phyloP scores from a whole-genome alignment of 2,797 vertebrate species.

The Vultur gryphus region DNA sequence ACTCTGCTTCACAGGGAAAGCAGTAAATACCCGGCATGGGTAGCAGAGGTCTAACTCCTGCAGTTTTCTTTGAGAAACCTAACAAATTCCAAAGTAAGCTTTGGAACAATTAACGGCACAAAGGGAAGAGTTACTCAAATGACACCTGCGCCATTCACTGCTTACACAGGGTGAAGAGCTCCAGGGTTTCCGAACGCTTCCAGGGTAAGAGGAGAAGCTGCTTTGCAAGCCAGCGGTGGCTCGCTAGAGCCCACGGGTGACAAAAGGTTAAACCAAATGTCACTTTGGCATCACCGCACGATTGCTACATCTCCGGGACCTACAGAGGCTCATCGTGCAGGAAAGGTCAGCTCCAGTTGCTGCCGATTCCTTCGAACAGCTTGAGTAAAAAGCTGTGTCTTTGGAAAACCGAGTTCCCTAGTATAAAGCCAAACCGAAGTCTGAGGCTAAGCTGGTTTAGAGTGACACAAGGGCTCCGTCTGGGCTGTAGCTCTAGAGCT shows the following conservation, averaged over 20 bases:
- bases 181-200: not conserved
- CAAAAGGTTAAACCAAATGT: not conserved
- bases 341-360: not conserved
- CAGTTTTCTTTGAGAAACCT: not conserved
- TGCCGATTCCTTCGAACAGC: not conserved
- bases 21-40: accelerated
- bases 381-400: accelerated
- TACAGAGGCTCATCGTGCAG: accelerated
- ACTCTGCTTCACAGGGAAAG: no score
- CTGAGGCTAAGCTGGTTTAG: not conserved
- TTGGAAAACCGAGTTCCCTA: not conserved
- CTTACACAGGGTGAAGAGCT: not conserved
- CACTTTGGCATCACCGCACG: not conserved
- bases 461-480: not conserved
- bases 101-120: not conserved
- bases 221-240: not conserved
- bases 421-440: not conserved
- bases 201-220: not conserved
- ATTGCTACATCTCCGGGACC: not conserved
- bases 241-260: not conserved
- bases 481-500: not conserved
- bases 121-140: no score
- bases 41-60: not conserved
- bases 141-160: not conserved
- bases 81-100: not conserved